Conservation (phyloP, 2,113 vertebrate genomes). For the Notiomystis cincta region DNA sequence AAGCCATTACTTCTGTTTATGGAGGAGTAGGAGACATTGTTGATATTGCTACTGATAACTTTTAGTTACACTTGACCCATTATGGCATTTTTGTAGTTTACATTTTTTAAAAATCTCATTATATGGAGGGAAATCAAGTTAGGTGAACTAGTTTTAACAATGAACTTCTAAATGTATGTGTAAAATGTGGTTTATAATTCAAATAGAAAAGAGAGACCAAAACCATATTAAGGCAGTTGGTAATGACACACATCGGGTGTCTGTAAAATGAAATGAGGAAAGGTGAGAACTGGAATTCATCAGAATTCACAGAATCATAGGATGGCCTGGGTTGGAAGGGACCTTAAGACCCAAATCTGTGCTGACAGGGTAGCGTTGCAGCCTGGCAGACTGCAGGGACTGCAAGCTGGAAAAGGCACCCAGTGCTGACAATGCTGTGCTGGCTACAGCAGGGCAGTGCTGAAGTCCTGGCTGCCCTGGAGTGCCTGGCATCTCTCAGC, state of each 20-base stretch:
- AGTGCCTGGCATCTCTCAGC: too few relatives aligned
- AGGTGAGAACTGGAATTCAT: neutral
- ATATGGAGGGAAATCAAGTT: neutral
- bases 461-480: neutral
- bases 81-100: neutral
- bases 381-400: neutral
- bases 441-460: neutral
- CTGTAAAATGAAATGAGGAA: neutral
- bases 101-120: neutral
- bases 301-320: neutral
- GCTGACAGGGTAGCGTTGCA: neutral
- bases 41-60: neutral
- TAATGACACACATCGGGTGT: neutral
- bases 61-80: neutral
- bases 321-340: neutral
- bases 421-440: neutral
- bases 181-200: neutral
- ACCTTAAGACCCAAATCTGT: neutral
- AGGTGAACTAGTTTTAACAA: neutral
- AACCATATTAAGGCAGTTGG: neutral
- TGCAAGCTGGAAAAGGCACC: neutral
- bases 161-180: neutral
- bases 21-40: neutral
- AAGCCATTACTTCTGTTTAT: neutral
- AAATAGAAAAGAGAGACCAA: neutral